Evolutionary conservation across 1,140 invertebrate genomes (phyloP).

Genomic region (Drosophila micromelanica): DNA sequence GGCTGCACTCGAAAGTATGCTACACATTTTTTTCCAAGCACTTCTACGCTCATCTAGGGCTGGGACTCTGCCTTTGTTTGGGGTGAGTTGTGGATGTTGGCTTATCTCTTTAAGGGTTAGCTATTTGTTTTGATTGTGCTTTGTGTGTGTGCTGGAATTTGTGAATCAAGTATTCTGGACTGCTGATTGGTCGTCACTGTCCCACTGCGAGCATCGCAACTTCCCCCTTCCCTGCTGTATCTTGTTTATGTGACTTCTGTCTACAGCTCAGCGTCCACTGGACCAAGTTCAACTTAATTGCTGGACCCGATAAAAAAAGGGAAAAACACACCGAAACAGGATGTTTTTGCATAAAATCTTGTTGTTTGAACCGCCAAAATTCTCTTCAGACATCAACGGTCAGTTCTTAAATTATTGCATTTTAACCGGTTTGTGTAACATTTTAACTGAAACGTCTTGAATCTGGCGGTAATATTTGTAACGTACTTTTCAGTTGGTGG

Average conservation of each 20-base stretch:
- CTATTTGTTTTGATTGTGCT: slow-evolving; percentile 29
- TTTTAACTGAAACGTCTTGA: slow-evolving; percentile 3
- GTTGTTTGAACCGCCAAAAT: slow-evolving; percentile 44
- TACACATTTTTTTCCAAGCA: slow-evolving; percentile 10
- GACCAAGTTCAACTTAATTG: slow-evolving; percentile 61
- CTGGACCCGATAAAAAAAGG: slow-evolving; percentile 28
- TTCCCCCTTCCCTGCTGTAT: slow-evolving; percentile 12
- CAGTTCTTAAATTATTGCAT: slow-evolving; percentile 24
- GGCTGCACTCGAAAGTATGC: slow-evolving; percentile 26
- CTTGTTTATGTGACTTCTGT: slow-evolving; percentile 64
- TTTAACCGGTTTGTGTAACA: slow-evolving; percentile 50
- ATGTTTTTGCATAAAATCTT: slow-evolving; percentile 46
- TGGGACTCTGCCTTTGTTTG: slow-evolving; percentile 9
- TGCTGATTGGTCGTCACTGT: slow-evolving; percentile 48
- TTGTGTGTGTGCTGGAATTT: slow-evolving; percentile 21
- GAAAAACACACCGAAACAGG: slow-evolving; percentile 45
- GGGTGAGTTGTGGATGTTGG: slow-evolving; percentile 29
- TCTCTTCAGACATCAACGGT: slow-evolving; percentile 25
- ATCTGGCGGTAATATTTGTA: slow-evolving; percentile 5
- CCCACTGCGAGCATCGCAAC: slow-evolving; percentile 21
- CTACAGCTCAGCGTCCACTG: slow-evolving; percentile 51
- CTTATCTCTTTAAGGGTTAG: slow-evolving; percentile 36
- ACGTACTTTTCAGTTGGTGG: slow-evolving; percentile 13
- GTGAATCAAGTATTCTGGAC: background rate
- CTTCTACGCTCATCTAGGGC: background rate